These are phyloP conservation scores for Mustela nigripes DNA, from an alignment of 2,113 vertebrate species.

Conservation along the genomic window DNA sequence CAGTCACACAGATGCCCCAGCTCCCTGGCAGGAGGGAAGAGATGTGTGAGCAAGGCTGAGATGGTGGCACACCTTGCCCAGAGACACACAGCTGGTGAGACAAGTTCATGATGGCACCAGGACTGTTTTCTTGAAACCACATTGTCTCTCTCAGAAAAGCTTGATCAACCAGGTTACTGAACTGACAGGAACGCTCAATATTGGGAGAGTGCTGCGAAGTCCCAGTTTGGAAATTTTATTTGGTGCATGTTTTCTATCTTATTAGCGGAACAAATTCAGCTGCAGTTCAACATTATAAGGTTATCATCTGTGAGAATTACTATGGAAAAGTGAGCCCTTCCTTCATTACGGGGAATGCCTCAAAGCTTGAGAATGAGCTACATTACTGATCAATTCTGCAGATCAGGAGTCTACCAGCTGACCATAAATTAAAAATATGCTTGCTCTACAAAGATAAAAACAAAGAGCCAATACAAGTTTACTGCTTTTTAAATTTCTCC, in stretches of 20 bases:
- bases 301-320: constrained; percentile 30
- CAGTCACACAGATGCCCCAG: background rate
- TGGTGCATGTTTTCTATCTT: constrained; percentile 52
- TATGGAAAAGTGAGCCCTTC: constrained; percentile 54
- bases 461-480: constrained; percentile 41
- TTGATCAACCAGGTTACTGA: background rate
- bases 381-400: constrained; percentile 30
- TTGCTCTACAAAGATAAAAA: constrained; percentile 62
- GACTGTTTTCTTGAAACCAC: background rate
- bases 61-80: background rate
- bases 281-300: constrained; percentile 32
- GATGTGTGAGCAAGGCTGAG: background rate
- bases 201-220: background rate
- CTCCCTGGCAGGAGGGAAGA: background rate
- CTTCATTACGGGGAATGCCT: constrained; percentile 56
- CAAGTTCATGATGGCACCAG: background rate
- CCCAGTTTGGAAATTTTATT: constrained; percentile 24
- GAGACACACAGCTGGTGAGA: background rate
- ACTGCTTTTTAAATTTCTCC: constrained; percentile 1
- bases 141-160: background rate
- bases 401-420: background rate
- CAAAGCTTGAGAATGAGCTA: constrained; percentile 49
- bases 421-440: constrained; percentile 58
- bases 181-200: background rate
- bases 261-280: constrained; percentile 24